Evolutionary conservation across 1,140 invertebrate genomes (phyloP), one percentile per base, ranked within the genome.

Genomic region (Caenorhabditis latens): DNA sequence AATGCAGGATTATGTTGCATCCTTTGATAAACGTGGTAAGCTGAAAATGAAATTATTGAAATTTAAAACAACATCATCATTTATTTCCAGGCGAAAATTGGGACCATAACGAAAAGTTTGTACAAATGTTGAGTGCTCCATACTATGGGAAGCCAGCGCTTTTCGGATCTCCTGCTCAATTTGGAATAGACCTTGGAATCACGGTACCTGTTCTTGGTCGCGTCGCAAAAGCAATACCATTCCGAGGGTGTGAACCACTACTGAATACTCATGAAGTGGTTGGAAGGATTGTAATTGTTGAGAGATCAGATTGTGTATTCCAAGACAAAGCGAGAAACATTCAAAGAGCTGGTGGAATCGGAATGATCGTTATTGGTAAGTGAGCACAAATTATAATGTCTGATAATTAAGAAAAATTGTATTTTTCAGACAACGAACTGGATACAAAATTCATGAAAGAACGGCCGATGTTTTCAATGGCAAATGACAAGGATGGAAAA

Each of bases 261-360:
- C 90, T 93, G 16, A 96, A 97, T 92, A 91, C 92, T 0, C 92
- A 94, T 0, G 93, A 93, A 32, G 90, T 97, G 13, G 16, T 93
- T 83, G 96, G 95, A 8, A 95, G 95, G 90, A 96, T 99, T 90
- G 96, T 95, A 0, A 94, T 99, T 9, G 95, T 97, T 63, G 95
- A 95, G 91, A 94, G 98, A 42, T 97, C 97, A 0, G 95, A 96
- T 90, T 99, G 98, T 93, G 98, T 97, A 94, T 99, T 99, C 93
- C 95, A 98, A 16, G 96, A 98, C 89, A 99, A 86, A 99, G 95
- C 95, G 90, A 86, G 84, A 58, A 94, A 95, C 91, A 94, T 97
- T n/a, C 95, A 98, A 94, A 94, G 94, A 85, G 95, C 95, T 24
- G 96, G 97, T 24, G 97, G 96, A 11, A 93, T 95, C 50, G 96